phyloP scores from a whole-genome alignment of 2,888 invertebrate species.

The Lasioglossum figueresi region DNA sequence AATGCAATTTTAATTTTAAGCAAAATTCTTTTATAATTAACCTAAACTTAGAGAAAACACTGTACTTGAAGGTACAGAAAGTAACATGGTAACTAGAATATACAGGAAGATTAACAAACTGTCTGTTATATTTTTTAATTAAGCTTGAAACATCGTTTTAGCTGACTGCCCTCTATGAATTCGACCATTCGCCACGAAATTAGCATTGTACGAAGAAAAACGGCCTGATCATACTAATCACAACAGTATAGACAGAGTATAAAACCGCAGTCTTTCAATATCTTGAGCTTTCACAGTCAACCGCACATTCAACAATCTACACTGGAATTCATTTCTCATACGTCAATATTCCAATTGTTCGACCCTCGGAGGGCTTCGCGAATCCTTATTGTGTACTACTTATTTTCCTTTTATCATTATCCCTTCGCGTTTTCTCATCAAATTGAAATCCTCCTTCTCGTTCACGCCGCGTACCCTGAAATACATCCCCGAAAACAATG shows the following conservation, averaged over 20 bases:
- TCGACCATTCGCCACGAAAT: background rate
- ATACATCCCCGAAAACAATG: background rate
- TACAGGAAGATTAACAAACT: background rate
- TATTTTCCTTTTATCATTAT: conserved; percentile 22
- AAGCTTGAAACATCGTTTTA: background rate
- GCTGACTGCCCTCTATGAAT: background rate
- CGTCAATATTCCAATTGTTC: conserved; percentile 62
- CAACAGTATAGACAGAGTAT: conserved; percentile 6
- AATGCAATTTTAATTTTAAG: background rate
- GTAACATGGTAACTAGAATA: background rate
- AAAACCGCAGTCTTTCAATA: conserved; percentile 54
- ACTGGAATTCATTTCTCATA: conserved; percentile 69
- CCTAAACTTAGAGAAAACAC: background rate
- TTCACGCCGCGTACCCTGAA: background rate
- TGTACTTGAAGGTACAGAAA: background rate
- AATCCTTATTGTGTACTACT: conserved; percentile 46
- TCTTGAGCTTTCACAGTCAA: conserved; percentile 69
- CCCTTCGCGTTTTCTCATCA: conserved; percentile 7
- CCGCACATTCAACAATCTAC: conserved; percentile 75
- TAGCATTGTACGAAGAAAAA: background rate
- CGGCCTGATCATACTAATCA: background rate
- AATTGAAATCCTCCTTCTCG: conserved; percentile 15
- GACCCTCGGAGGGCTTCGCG: conserved; percentile 39
- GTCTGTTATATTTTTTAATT: background rate
- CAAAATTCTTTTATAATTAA: too few species aligned